Conservation (phyloP, 2,113 vertebrate species). For the Ellobius talpinus region DNA sequence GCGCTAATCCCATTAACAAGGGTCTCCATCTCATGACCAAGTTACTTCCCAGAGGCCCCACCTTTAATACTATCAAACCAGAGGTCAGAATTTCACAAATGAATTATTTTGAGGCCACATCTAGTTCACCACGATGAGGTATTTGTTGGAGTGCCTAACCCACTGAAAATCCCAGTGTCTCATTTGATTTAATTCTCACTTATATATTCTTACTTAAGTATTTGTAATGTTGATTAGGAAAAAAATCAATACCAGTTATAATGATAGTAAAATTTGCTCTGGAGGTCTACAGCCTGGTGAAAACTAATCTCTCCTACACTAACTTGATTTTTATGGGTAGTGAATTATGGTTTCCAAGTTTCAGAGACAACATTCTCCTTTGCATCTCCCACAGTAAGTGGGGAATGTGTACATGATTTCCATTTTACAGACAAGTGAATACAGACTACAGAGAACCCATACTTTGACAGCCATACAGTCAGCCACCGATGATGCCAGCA, state of each 20-base stretch:
- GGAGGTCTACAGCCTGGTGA: not conserved
- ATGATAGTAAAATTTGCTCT: not conserved
- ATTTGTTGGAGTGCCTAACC: not conserved
- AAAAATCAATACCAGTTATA: constrained; percentile 29
- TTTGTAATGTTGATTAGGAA: not conserved
- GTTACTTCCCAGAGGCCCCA: not conserved
- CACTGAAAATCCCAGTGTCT: constrained; percentile 40
- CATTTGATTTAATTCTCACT: not conserved
- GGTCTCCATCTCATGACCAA: not conserved
- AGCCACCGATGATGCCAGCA: constrained; percentile 25
- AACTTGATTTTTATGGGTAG: not conserved
- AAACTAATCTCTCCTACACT: not conserved
- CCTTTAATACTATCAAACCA: not conserved
- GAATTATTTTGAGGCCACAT: not conserved
- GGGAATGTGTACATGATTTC: not conserved
- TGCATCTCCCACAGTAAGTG: not conserved
- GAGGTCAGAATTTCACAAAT: not conserved
- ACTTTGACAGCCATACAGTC: not conserved
- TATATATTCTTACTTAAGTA: not conserved
- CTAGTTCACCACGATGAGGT: not conserved
- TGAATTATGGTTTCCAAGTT: not conserved
- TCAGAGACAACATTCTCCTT: not conserved
- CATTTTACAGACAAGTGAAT: constrained; percentile 16
- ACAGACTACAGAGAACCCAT: not conserved
- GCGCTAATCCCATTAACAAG: not conserved